Evolutionary conservation across 2,797 vertebrate genomes (phyloP), one percentile per base, ranked within the genome.

Genomic region (Limosa lapponica): DNA sequence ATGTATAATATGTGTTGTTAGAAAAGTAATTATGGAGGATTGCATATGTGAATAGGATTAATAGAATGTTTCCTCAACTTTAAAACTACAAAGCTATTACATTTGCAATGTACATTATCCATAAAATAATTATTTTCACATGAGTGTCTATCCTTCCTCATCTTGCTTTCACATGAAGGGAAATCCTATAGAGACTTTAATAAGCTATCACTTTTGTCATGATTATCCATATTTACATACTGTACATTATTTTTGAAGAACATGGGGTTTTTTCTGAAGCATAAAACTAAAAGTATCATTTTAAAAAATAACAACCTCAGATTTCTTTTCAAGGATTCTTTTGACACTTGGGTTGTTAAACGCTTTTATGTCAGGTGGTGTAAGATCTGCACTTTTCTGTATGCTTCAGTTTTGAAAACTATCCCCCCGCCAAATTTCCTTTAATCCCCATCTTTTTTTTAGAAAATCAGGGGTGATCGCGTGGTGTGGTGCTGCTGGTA

Each of bases 71-170:
- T 91, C 62, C 72, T 95, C 61, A 91, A 57, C 65, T 96, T 95
- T 65, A 89, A 75, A 95, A 92, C 67, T 62, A 75, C 66, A 87
- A 71, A 95, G 52, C 46, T 94, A 32, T 94, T 92, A 70, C 30
- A 87, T 72, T 85, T 95, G 52, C 72, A 79, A 70, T 74, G 34
- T 90, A 91, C 54, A n/a, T 36, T 70, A 89, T 83, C 59, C 48
- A 72, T 89, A 65, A 94, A 94, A 94, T 61, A 91, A 90, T 86
- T 82, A 91, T 97, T 96, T 94, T 74, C 64, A 88, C 32, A 36
- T n/a, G 37, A 88, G 19, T 39, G 18, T 90, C 43, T 93, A 39
- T 78, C 55, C 59, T 75, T 89, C 90, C 89, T 87, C 93, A 91
- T 72, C 57, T 77, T 91, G 79, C 87, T 93, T 95, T 90, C 48